Evolutionary conservation across 2,797 vertebrate genomes (phyloP).

Genomic region (Okamejei kenojei): DNA sequence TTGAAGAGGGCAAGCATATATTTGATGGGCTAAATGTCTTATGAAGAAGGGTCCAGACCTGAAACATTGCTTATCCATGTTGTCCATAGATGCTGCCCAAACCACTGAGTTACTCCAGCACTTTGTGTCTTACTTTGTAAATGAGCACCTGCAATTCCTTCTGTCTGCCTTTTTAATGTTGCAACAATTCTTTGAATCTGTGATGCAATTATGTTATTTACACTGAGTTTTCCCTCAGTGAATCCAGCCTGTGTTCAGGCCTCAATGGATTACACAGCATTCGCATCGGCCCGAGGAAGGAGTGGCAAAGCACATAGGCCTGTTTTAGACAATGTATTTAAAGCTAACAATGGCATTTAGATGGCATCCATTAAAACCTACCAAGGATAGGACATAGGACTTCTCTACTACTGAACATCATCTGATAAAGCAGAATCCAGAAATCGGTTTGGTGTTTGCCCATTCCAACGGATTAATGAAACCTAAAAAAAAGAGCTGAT

Average conservation of each 20-base stretch:
- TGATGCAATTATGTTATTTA: no score
- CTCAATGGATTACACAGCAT: background rate
- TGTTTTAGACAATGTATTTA: background rate
- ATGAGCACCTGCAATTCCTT: no score
- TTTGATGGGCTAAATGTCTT: no score
- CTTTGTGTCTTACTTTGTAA: no score
- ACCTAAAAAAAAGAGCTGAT: background rate
- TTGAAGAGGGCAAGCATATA: no score
- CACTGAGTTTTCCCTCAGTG: no score
- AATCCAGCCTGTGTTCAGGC: background rate
- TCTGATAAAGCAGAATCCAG: background rate
- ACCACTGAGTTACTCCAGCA: no score
- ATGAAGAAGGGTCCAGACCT: no score
- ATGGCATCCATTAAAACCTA: background rate
- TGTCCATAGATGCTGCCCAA: no score
- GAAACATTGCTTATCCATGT: no score
- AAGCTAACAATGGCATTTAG: background rate
- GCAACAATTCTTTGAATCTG: no score
- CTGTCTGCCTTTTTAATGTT: no score
- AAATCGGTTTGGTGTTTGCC: background rate
- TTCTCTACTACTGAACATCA: background rate
- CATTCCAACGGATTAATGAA: background rate
- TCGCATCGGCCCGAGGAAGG: background rate
- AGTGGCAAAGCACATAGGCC: background rate
- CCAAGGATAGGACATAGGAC: background rate